Percentiles rank a stretch among this genome's conserved stretches.
Evolutionary conservation across 2,797 vertebrate species (phyloP).

Genomic region (Poecilia picta): DNA sequence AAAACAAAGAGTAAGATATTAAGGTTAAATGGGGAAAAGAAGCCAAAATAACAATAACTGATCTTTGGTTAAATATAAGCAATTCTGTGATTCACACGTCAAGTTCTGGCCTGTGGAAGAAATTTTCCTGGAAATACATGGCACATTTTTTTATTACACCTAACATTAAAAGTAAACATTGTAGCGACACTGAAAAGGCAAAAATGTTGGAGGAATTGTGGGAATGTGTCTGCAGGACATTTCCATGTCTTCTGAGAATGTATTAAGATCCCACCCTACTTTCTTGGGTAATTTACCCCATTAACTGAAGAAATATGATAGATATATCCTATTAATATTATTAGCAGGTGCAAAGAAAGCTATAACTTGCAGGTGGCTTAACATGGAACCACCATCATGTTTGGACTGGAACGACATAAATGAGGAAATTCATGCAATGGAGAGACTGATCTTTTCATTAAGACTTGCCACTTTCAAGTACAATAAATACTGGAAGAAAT

Average conservation of each 20-base stretch:
- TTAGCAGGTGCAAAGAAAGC: neutral
- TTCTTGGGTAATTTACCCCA: neutral
- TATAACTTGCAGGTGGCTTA: neutral
- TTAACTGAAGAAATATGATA: neutral
- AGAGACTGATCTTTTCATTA: neutral
- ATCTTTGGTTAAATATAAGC: neutral
- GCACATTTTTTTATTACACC: neutral
- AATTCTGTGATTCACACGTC: neutral
- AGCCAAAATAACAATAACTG: neutral
- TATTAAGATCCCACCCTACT: neutral
- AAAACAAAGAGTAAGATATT: neutral
- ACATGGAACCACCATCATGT: neutral
- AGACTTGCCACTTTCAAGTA: neutral
- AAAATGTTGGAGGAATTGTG: neutral
- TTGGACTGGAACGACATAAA: neutral
- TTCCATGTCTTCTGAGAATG: neutral
- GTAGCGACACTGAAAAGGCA: neutral
- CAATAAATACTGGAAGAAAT: neutral
- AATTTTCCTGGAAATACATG: neutral
- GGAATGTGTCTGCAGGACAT: neutral
- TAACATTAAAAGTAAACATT: neutral
- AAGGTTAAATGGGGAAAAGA: neutral
- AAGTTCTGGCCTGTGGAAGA: neutral
- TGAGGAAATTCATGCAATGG: neutral
- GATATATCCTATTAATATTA: neutral